Conservation (phyloP, 2,113 vertebrate species). For the Pungitius pungitius region DNA sequence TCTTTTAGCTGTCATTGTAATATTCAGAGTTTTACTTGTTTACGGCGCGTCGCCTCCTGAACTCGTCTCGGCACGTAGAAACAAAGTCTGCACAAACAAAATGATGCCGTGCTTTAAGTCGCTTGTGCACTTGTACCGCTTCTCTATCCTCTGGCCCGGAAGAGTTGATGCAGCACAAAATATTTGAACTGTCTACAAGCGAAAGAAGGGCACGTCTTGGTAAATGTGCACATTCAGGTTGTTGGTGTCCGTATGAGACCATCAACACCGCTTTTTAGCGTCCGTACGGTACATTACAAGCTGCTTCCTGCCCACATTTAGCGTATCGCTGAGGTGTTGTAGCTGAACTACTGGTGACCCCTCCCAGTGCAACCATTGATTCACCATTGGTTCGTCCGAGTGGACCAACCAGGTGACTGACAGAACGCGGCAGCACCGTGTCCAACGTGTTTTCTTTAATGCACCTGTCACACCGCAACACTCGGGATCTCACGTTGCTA, state of each 20-base stretch:
- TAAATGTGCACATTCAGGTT: not conserved
- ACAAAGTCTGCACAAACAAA: slow-evolving; percentile 12
- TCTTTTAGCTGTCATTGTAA: slow-evolving; percentile 15
- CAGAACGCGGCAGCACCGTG: not conserved
- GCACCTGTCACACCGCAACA: slow-evolving; percentile 51
- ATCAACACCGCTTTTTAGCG: no score
- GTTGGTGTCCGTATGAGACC: not conserved
- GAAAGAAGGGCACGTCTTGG: not conserved
- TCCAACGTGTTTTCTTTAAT: no score
- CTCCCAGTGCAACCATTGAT: not conserved
- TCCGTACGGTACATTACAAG: no score
- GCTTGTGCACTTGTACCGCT: not conserved
- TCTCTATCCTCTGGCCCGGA: not conserved
- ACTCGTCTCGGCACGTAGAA: slow-evolving; percentile 18
- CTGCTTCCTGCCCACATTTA: no score
- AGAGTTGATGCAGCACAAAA: not conserved
- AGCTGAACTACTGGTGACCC: not conserved
- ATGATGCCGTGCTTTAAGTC: slow-evolving; percentile 7
- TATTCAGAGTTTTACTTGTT: slow-evolving; percentile 35
- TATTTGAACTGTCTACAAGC: not conserved
- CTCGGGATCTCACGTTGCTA: slow-evolving; percentile 27
- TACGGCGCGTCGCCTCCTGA: slow-evolving; percentile 11
- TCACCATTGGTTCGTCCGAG: not conserved
- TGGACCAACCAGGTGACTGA: not conserved
- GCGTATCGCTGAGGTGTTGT: no score